Evolutionary conservation across 2,888 invertebrate genomes (phyloP).

Genomic region (Iselma pallidipennis): DNA sequence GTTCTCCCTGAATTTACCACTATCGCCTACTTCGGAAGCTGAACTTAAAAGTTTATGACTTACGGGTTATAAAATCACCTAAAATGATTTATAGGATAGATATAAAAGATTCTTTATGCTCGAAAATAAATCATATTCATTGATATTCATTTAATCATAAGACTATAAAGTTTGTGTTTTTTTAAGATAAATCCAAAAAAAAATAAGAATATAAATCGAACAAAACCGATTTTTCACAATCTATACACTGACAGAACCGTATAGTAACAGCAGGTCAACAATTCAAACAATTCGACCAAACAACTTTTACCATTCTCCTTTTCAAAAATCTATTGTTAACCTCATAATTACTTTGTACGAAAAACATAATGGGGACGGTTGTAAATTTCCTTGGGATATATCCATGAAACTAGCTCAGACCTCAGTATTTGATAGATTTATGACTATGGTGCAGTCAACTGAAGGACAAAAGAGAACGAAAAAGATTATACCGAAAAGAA

Average conservation of each 20-base stretch:
- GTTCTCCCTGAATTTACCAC: neutral
- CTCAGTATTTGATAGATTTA: constrained; percentile 20
- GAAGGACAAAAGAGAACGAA: constrained; percentile 15
- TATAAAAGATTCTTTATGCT: neutral
- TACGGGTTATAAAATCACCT: neutral
- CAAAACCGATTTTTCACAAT: too few relatives aligned
- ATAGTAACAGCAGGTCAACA: constrained; percentile 20
- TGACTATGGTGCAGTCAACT: constrained; percentile 1
- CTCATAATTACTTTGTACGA: constrained; percentile 28
- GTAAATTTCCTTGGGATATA: constrained; percentile 20
- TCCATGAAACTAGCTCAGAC: constrained; percentile 18
- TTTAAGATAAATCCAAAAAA: too few relatives aligned
- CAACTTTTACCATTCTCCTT: constrained; percentile 18
- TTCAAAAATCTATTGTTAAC: constrained; percentile 14
- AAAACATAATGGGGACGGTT: constrained; percentile 17
- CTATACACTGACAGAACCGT: too few relatives aligned
- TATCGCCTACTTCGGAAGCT: neutral
- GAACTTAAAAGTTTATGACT: neutral
- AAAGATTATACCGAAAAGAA: constrained; percentile 9
- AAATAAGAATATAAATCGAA: too few relatives aligned
- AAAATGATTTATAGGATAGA: neutral
- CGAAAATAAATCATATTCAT: neutral
- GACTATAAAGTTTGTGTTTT: too few relatives aligned
- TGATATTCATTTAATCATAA: neutral
- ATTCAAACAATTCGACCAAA: constrained; percentile 15